Conservation (phyloP, 2,113 vertebrate genomes). For the Oophaga pumilio region DNA sequence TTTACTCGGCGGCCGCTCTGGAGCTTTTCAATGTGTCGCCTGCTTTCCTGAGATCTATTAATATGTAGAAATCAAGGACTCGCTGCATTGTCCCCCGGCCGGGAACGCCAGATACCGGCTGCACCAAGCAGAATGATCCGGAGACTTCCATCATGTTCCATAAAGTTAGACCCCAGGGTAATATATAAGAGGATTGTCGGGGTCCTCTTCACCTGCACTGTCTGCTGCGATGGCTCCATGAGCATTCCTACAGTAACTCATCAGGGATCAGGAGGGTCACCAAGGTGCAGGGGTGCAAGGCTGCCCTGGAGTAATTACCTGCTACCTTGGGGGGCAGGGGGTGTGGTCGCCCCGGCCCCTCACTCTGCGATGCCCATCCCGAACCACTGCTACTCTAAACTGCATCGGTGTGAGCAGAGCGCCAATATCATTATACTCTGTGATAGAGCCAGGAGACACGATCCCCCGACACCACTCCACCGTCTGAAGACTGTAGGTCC, state of each 20-base stretch:
- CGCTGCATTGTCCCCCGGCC: neutral
- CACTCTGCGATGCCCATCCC: too few relatives aligned
- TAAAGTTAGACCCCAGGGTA: neutral
- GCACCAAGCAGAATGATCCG: neutral
- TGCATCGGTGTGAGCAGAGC: too few relatives aligned
- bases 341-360: too few relatives aligned
- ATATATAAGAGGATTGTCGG: neutral
- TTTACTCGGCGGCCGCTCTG: slow-evolving; percentile 20
- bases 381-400: too few relatives aligned
- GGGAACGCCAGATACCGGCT: neutral
- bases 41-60: slow-evolving; percentile 42
- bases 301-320: too few relatives aligned
- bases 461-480: too few relatives aligned
- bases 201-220: neutral
- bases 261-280: neutral
- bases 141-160: neutral
- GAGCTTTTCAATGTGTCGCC: slow-evolving; percentile 21
- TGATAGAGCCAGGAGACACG: too few relatives aligned
- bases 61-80: slow-evolving; percentile 41
- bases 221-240: neutral
- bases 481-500: too few relatives aligned
- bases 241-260: neutral
- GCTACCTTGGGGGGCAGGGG: too few relatives aligned
- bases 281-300: too few relatives aligned
- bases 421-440: too few relatives aligned